phyloP scores from a whole-genome alignment of 2,113 vertebrate genomes.

The Artemisiospiza belli region DNA sequence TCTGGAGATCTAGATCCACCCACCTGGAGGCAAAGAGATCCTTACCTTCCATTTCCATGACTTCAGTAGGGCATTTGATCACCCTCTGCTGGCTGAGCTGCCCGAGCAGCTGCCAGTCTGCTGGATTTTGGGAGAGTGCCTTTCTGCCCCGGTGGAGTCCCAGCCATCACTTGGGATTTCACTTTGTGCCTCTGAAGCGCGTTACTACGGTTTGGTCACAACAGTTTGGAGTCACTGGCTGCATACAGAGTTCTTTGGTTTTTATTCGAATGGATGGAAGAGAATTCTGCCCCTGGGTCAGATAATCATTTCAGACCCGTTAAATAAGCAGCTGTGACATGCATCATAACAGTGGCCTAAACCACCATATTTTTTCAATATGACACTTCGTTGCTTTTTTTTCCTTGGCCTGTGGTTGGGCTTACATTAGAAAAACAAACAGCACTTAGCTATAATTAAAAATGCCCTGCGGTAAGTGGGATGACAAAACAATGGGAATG shows the following conservation, averaged over 20 bases:
- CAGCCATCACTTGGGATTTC: not conserved
- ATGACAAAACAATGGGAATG: conserved; percentile 62
- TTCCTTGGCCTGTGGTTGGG: conserved; percentile 11
- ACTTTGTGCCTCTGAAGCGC: not conserved
- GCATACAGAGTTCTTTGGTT: not conserved
- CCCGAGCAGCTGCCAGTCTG: not conserved
- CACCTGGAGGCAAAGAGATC: not conserved
- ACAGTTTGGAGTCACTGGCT: not conserved
- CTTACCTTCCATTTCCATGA: not conserved
- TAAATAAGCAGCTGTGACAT: conserved; percentile 54
- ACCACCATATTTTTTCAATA: conserved; percentile 51
- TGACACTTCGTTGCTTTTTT: not conserved
- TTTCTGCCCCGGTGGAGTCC: not conserved
- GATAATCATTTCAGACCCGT: conserved; percentile 22
- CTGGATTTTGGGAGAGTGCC: not conserved
- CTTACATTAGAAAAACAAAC: conserved; percentile 46
- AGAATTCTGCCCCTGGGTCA: conserved; percentile 28
- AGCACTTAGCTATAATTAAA: conserved; percentile 67
- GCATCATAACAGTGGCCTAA: conserved; percentile 45
- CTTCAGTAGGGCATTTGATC: not conserved
- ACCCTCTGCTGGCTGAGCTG: conserved; percentile 17
- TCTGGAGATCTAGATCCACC: not conserved
- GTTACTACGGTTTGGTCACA: not conserved
- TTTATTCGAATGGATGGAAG: not conserved
- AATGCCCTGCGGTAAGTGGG: conserved; percentile 36